Evolutionary conservation across 1,140 invertebrate species (phyloP), one percentile per base, ranked within the genome.

Genomic region (Homarus americanus): DNA sequence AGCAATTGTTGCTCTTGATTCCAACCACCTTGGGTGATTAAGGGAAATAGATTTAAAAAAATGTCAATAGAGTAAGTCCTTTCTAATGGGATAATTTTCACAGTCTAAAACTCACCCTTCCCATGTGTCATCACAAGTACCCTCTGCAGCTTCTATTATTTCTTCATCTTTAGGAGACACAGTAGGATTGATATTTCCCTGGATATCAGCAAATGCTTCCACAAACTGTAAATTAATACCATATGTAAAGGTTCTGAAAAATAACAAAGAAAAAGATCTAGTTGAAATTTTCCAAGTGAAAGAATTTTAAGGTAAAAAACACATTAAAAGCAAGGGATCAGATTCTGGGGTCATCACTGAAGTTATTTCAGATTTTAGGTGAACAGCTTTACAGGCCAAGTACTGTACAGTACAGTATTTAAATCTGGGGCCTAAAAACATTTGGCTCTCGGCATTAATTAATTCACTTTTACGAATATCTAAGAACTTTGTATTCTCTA

Each of bases 41-140:
- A n/a, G n/a, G n/a, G n/a, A n/a, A n/a, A n/a, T n/a, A n/a, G n/a
- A n/a, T n/a, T n/a, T n/a, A n/a, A n/a, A n/a, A n/a, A n/a, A n/a
- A n/a, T 28, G 24, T 72, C 66, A 72, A 76, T 40, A 34, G 12
- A 3, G 9, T 7, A 76, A 17, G 32, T 20, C 3, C 32, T 36
- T 76, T 9, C 4, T 76, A 76, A 40, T 40, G 5, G 2, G 10
- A 36, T 76, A 9, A 34, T 40, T 76, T n/a, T n/a, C n/a, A n/a
- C n/a, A n/a, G n/a, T n/a, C 4, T 38, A 76, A 1, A 69, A 80
- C 76, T 34, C 63, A 90, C 87, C 87, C 87, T 76, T 75, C 32
- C 87, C 87, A 90, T 9, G 72, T 20, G 10, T 84, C 87, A 83
- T 90, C 87, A 90, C 87, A 90, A 20, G 73, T 75, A 41, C 80